These are phyloP conservation scores for Mimas tiliae DNA, from an alignment of 2,888 invertebrate species.

Conservation along the genomic window DNA sequence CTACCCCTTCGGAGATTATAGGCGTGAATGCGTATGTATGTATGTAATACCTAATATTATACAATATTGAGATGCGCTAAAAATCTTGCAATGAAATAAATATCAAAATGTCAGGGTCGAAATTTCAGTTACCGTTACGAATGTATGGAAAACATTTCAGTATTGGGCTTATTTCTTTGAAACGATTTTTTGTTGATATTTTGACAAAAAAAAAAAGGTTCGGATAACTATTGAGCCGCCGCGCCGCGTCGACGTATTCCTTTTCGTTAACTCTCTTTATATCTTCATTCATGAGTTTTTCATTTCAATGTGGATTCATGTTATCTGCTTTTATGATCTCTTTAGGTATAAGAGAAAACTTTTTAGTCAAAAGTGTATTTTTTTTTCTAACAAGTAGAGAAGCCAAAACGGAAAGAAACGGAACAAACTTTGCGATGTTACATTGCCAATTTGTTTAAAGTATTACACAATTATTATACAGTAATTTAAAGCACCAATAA, in stretches of 20 bases:
- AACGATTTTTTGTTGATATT: constrained; percentile 52
- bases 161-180: constrained; percentile 54
- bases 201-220: constrained; percentile 47
- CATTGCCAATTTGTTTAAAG: no score
- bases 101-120: no score
- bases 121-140: not conserved
- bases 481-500: no score
- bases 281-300: constrained; percentile 43
- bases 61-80: no score
- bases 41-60: no score
- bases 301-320: constrained; percentile 44
- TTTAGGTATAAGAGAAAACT: constrained; percentile 17
- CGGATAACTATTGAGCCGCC: constrained; percentile 33
- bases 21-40: no score
- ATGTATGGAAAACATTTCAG: constrained; percentile 35
- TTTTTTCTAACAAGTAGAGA: not conserved
- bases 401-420: no score
- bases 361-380: not conserved
- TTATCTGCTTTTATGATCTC: constrained; percentile 40
- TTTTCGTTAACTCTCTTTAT: constrained; percentile 43
- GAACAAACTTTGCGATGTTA: no score
- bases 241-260: constrained; percentile 39
- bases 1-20: no score
- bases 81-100: no score
- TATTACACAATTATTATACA: no score